These are phyloP conservation scores for Crossoptilon crossoptilon DNA, from an alignment of 2,797 vertebrate genomes.

Conservation along the genomic window DNA sequence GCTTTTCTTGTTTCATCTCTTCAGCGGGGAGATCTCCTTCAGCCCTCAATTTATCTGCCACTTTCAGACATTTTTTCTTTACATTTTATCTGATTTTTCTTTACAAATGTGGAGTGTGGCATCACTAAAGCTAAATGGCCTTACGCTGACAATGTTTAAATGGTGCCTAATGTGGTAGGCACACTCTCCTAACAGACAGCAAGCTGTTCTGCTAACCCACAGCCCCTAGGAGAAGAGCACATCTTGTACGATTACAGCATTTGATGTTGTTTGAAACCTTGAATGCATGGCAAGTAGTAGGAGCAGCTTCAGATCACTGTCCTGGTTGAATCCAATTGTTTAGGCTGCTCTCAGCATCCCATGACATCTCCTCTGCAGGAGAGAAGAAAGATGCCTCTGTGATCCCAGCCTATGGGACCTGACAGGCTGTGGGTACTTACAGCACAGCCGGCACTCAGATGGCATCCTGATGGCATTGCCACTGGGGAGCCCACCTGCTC, in stretches of 20 bases:
- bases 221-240: neutral
- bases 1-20: neutral
- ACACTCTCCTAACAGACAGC: neutral
- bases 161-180: neutral
- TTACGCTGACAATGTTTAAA: neutral
- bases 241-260: neutral
- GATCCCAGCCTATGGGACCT: neutral
- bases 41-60: neutral
- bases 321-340: neutral
- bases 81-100: neutral
- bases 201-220: neutral
- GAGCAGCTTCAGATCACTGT: neutral
- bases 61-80: neutral
- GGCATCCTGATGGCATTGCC: neutral
- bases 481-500: neutral
- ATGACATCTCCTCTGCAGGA: neutral
- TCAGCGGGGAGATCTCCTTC: neutral
- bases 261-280: neutral
- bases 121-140: neutral
- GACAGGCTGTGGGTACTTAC: fast-evolving
- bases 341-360: neutral
- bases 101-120: neutral
- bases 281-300: neutral
- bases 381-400: neutral
- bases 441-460: neutral